Evolutionary conservation across 2,888 invertebrate genomes (phyloP), one percentile per base, ranked within the genome.

Genomic region (Erebia ligea): DNA sequence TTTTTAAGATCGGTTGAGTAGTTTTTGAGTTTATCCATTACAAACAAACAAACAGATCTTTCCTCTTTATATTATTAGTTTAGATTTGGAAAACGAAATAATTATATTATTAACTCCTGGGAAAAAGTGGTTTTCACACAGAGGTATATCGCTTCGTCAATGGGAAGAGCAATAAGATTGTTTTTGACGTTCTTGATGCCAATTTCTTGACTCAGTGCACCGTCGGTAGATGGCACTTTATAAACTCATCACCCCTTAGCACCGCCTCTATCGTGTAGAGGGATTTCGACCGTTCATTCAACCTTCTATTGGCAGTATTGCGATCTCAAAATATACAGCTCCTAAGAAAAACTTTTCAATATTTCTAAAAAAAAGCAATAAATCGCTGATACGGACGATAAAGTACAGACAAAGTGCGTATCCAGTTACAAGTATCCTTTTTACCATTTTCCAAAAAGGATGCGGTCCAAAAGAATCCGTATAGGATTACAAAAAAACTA

Each of bases 251-350:
- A 90, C 91, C 88, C 89, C 82, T 82, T 84, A 84, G 89, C 80
- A 80, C 89, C 92, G 92, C 92, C 92, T 87, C 86, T 92, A 91
- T 86, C 92, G 83, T 92, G 92, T 92, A 85, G 84, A 84, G 82
- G 86, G 89, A 89, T 92, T 89, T 87, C 77, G 87, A 88, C 89
- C 89, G 89, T 91, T 91, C 89, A 89, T 92, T 91, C 91, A 89
- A 48, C 89, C 90, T 91, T 91, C 90, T 90, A 91, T 91, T 87
- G 91, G 86, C 86, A 88, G 89, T 89, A 90, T 91, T 91, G 82
- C 82, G 82, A 67, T 48, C 48, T 67, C 67, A 67, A 67, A 67
- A 67, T 67, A 67, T 67, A 48, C 48, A 21, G 21, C 54, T 56
- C 17, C 17, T 54, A 0, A 25, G 58, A 21, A n/a, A 50, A 42